A percentile compares a stretch with the other conserved stretches of the same genome.
These are phyloP conservation scores for Grammomys surdaster DNA, from an alignment of 2,113 vertebrate species.

Conservation along the genomic window DNA sequence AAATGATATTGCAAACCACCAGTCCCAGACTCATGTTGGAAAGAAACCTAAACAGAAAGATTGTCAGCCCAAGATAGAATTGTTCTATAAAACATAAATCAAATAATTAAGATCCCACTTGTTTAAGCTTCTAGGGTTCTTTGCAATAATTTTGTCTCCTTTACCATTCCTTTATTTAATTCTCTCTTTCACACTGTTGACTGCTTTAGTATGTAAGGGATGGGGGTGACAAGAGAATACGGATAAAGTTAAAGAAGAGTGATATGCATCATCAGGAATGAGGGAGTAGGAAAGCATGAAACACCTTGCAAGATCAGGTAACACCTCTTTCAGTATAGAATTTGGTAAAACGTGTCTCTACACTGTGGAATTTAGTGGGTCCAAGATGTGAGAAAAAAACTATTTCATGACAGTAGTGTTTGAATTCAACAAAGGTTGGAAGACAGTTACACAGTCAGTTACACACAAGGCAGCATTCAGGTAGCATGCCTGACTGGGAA, in stretches of 20 bases:
- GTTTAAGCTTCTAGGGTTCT: neutral
- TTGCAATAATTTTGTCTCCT: neutral
- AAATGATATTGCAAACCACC: neutral
- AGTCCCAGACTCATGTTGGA: neutral
- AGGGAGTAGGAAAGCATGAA: neutral
- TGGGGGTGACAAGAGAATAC: constrained; percentile 39
- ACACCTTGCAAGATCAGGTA: neutral
- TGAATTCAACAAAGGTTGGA: neutral
- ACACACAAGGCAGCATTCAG: neutral
- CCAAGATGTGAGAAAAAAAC: constrained; percentile 42
- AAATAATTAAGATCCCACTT: constrained; percentile 55
- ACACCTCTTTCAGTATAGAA: neutral
- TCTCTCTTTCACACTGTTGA: constrained; percentile 19
- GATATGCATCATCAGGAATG: neutral
- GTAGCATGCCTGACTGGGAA: neutral
- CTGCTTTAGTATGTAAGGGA: constrained; percentile 23
- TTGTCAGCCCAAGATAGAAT: neutral
- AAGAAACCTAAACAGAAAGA: constrained; percentile 13
- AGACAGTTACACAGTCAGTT: neutral
- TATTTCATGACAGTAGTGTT: neutral
- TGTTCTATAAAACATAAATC: constrained; percentile 40
- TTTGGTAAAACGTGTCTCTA: neutral
- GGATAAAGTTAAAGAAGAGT: constrained; percentile 36
- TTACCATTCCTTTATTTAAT: neutral
- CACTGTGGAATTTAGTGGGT: neutral